Evolutionary conservation across 2,113 vertebrate genomes (phyloP), one percentile per base, ranked within the genome.

Genomic region (Chaetodon auriga): DNA sequence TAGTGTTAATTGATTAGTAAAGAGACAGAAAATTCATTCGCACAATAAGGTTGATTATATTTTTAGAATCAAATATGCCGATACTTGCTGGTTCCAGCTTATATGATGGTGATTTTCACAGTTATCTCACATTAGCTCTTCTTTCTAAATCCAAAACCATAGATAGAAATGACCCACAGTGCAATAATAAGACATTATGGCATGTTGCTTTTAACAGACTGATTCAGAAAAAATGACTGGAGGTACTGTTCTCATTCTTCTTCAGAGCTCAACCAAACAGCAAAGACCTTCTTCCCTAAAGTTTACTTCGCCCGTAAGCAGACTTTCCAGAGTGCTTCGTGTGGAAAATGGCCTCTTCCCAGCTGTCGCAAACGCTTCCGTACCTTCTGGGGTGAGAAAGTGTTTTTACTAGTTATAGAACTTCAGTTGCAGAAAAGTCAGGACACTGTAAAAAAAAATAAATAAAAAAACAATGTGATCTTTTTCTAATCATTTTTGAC

Each of bases 341-440:
- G 88, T 79, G 87, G 90, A 1, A 94, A 92, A 35, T 96, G 92
- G 93, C 93, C 94, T 4, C 90, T 96, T 70, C 94, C 95, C 80
- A 91, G 80, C 70, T 85, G 86, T 16, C 71, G 41, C 13, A 90
- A 85, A 69, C 69, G 69, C 51, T 87, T 89, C 66, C 80, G 36
- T 5, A 48, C 80, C 25, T 91, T 94, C 45, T 90, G 91, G 90
- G 93, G 94, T 96, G 79, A 87, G 92, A 87, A 16, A 25, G 11
- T 7, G 36, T 71, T 41, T 36, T 23, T 16, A 7, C 11, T 45
- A 0, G 51, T 66, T 45, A 23, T 4, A 14, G 2, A 30, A 30
- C 30, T 30, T 30, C 30, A 30, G 30, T 30, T 30, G 30, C 30
- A 30, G 30, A 30, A 30, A 30, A 30, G 30, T 30, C 30, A 3